Percentiles rank a stretch among this genome's conserved stretches.
These are phyloP conservation scores for Pogonocherus hispidulus DNA, from an alignment of 2,888 invertebrate genomes.

Conservation along the genomic window DNA sequence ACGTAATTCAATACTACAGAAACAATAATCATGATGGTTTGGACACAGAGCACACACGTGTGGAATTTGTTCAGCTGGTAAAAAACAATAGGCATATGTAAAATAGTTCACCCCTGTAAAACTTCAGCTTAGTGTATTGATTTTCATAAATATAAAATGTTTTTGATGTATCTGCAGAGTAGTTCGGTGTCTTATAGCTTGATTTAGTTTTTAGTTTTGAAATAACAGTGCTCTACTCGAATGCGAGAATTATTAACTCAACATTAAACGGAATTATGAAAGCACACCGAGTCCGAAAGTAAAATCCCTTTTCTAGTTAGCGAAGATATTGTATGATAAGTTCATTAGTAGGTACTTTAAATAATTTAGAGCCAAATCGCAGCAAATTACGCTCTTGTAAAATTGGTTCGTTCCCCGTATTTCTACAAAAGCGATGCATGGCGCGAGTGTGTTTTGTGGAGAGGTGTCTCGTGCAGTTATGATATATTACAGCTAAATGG, in stretches of 20 bases:
- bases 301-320: constrained; percentile 8
- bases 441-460: constrained; percentile 49
- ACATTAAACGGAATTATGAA: not conserved
- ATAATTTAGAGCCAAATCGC: constrained; percentile 22
- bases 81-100: too few relatives aligned
- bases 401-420: constrained; percentile 15
- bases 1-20: too few relatives aligned
- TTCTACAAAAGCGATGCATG: constrained; percentile 18
- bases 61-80: too few relatives aligned
- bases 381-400: constrained; percentile 18
- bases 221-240: too few relatives aligned
- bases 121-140: too few relatives aligned
- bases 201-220: too few relatives aligned
- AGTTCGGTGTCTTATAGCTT: too few relatives aligned
- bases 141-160: too few relatives aligned
- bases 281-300: not conserved
- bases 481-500: constrained; percentile 51
- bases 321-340: constrained; percentile 1
- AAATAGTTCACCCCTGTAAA: too few relatives aligned
- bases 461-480: constrained; percentile 52
- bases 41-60: too few relatives aligned
- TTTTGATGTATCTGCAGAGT: too few relatives aligned
- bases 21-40: too few relatives aligned
- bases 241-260: not conserved
- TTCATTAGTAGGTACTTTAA: constrained; percentile 16